Evolutionary conservation across 1,140 invertebrate genomes (phyloP), one percentile per base, ranked within the genome.

Genomic region (Tetranychus urticae): DNA sequence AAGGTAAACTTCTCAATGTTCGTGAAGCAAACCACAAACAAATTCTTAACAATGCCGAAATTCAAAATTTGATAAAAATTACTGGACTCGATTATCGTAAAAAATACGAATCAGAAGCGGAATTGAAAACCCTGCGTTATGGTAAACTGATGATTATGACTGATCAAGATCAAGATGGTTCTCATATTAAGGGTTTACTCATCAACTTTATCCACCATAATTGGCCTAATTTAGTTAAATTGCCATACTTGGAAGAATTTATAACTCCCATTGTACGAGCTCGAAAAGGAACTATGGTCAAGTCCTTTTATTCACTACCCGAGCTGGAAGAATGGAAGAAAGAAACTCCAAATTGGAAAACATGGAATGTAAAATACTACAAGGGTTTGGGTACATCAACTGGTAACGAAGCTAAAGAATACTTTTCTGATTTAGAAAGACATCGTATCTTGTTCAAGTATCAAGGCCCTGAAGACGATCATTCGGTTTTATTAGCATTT

Each of bases 111-210:
- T 77, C 79, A 2, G 68, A 77, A 2, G 91, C 97, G 33, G 88
- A 96, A 70, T 71, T 99, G 65, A 92, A 92, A 71, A 82, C 83
- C 0, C 77, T 99, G 7, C 79, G 96, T 58, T 98, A 98, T 71
- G 91, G 92, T 57, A 90, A 88, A 76, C 73, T 99, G 10, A 99
- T 99, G 96, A 97, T 99, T 61, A 99, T 99, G 96, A 94, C 94
- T 64, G 96, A 99, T 97, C 96, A 99, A 64, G 71, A 79, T 72
- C 75, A 85, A 75, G 96, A 99, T 70, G 96, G 96, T 45, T 98
- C 93, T 0, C 96, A 99, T 71, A 99, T 99, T 64, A 99, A 99
- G 78, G 96, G 92, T 48, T 75, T 99, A 1, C 78, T 99, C 8
- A 97, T 99, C 61, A 99, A 99, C 76, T 99, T 99, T 67, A 86